Evolutionary conservation across 2,113 vertebrate species (phyloP).

Genomic region (Datnioides undecimradiatus): DNA sequence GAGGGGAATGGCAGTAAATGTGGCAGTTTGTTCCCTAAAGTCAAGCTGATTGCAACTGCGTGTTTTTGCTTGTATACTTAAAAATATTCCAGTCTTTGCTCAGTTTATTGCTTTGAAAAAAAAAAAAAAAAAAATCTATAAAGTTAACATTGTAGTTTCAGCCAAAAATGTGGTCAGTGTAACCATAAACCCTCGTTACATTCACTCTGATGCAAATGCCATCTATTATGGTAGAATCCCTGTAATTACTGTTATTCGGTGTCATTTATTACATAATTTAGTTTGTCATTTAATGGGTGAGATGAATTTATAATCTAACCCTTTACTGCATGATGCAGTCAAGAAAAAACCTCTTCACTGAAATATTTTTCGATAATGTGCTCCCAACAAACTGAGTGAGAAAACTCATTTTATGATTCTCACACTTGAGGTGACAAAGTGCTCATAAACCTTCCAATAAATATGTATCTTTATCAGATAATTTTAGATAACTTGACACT

Average conservation of each 20-base stretch:
- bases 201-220: not conserved
- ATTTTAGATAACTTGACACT: not conserved
- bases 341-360: not conserved
- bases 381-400: not conserved
- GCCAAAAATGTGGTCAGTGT: constrained; percentile 6
- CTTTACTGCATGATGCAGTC: constrained; percentile 46
- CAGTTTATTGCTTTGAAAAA: constrained; percentile 49
- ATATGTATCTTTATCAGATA: too few relatives aligned
- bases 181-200: not conserved
- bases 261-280: constrained; percentile 17
- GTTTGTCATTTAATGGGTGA: not conserved
- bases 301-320: constrained; percentile 38
- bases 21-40: constrained; percentile 68
- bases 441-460: not conserved
- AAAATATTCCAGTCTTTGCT: constrained; percentile 40
- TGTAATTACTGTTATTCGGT: not conserved
- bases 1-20: constrained; percentile 67
- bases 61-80: constrained; percentile 7
- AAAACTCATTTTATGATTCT: not conserved
- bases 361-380: too few relatives aligned
- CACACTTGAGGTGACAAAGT: not conserved
- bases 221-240: not conserved
- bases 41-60: constrained; percentile 11
- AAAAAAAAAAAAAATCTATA: constrained; percentile 41
- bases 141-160: constrained; percentile 3